Evolutionary conservation across 1,140 invertebrate species (phyloP), one percentile per base, ranked within the genome.

Genomic region (Temnothorax curvispinosus): DNA sequence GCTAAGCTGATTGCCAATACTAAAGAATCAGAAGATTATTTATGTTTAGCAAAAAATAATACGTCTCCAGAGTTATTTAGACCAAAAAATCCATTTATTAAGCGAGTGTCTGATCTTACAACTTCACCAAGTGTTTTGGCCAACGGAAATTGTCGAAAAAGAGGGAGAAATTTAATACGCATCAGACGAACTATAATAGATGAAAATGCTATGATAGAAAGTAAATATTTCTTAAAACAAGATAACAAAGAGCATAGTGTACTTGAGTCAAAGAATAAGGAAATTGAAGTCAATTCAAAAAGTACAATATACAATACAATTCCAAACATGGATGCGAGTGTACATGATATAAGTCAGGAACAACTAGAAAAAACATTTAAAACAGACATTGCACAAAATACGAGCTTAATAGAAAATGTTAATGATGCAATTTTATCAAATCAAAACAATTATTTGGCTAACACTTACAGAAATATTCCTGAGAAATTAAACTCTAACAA

Each of bases 1-100:
- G 1, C 21, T 58, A 62, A 87, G 69, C 32, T 84, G 85, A 78
- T 62, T 87, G 15, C 21, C 13, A 50, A 32, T 32, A 0, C n/a
- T 38, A 65, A 80, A 38, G 54, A 67, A 67, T 44, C 38, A 9
- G 35, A 76, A 62, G 18, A 62, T 54, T 35, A 21, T 75, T 44
- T 72, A 64, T 1, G n/a, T 7, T 54, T 69, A 5, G 8, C 50
- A 44, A 56, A 64, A 64, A 78, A 60, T 35, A 54, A 87, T 71
- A 44, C 11, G 5, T 91, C 90, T 60, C 88, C 92, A 8, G 32
- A 88, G 50, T 84, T 87, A 88, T 18, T 27, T 18, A 91, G 65
- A 50, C 80, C 60, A 80, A 21, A n/a, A 69, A 93, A 93, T 92
- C 88, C 89, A 60, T 93, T 93, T 85, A 72, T 80, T 18, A 89